Evolutionary conservation across 2,113 vertebrate species (phyloP).

Genomic region (Lota lota): DNA sequence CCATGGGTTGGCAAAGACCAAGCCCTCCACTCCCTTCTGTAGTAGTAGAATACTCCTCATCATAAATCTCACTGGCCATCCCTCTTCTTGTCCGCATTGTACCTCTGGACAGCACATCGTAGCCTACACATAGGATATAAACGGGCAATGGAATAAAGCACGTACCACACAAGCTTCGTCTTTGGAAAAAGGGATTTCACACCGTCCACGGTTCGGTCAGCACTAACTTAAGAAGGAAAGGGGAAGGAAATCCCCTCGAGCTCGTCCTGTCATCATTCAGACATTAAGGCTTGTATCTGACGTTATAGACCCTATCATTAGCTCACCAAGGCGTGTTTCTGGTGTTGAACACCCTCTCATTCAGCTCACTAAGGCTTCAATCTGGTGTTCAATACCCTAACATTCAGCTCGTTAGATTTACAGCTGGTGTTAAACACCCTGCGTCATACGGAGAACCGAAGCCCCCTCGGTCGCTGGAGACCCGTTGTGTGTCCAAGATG

Average conservation of each 20-base stretch:
- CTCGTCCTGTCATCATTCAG: background rate
- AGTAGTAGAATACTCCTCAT: background rate
- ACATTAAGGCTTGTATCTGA: too few relatives aligned
- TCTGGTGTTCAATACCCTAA: too few relatives aligned
- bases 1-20: conserved; percentile 31
- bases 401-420: too few relatives aligned
- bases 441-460: background rate
- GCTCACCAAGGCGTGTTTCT: too few relatives aligned
- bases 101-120: conserved; percentile 13
- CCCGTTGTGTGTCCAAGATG: conserved; percentile 35
- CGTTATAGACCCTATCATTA: too few relatives aligned
- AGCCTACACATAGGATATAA: too few relatives aligned
- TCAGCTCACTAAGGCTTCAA: too few relatives aligned
- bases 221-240: too few relatives aligned
- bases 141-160: background rate
- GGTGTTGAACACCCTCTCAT: too few relatives aligned
- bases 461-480: background rate
- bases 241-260: background rate
- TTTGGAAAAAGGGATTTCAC: too few relatives aligned
- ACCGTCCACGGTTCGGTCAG: background rate
- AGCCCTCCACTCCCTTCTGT: conserved; percentile 8
- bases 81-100: background rate
- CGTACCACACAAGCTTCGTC: background rate
- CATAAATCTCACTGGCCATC: background rate
- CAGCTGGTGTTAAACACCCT: background rate